phyloP scores from a whole-genome alignment of 1,140 invertebrate species.

The Macrobrachium nipponense region DNA sequence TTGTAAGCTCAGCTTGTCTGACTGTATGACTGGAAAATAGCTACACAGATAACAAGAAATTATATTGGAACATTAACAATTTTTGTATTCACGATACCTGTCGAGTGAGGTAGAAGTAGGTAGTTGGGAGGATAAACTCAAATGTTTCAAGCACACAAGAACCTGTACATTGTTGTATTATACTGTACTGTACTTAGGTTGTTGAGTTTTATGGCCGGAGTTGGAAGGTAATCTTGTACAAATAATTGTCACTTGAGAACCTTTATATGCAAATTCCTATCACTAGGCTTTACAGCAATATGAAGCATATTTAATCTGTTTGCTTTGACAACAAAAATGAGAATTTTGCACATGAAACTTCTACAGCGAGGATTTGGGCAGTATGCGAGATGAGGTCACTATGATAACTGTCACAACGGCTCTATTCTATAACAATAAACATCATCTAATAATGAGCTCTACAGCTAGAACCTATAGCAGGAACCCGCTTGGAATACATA shows the following conservation, averaged over 20 bases:
- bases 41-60: conserved; percentile 57
- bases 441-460: conserved; percentile 60
- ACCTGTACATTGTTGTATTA: conserved; percentile 55
- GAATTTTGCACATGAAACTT: conserved; percentile 62
- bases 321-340: conserved; percentile 58
- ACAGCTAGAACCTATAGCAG: conserved; percentile 58
- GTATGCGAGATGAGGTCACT: conserved; percentile 61
- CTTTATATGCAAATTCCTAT: conserved; percentile 60
- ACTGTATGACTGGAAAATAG: conserved; percentile 54
- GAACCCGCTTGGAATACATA: conserved; percentile 55
- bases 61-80: conserved; percentile 54
- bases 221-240: conserved; percentile 60
- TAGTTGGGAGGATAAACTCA: conserved; percentile 52
- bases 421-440: conserved; percentile 57
- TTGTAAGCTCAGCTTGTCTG: conserved; percentile 58
- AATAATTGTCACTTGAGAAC: conserved; percentile 60
- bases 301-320: conserved; percentile 49
- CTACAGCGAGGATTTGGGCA: conserved; percentile 62
- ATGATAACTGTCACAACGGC: conserved; percentile 59
- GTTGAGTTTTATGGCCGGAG: conserved; percentile 60
- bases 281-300: conserved; percentile 56
- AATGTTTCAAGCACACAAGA: conserved; percentile 52
- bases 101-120: conserved; percentile 62
- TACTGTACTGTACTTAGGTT: conserved; percentile 43
- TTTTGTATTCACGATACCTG: conserved; percentile 58